Percentiles rank a stretch among this genome's conserved stretches.
These are phyloP conservation scores for Erebia epiphron DNA, from an alignment of 2,888 invertebrate genomes.

Conservation along the genomic window DNA sequence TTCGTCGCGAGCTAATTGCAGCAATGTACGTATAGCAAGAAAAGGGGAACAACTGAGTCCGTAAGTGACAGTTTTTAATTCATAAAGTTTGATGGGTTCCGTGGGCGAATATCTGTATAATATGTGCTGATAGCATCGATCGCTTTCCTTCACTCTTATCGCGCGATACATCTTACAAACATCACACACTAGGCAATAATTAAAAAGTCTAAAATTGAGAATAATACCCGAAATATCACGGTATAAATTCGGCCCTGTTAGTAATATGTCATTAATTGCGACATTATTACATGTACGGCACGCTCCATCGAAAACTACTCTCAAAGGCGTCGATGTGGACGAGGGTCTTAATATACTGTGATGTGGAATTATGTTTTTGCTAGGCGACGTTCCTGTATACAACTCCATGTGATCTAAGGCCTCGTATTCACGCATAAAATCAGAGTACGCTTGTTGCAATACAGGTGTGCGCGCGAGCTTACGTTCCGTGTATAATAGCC, in stretches of 20 bases:
- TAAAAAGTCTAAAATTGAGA: too few relatives aligned
- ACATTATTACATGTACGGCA: too few relatives aligned
- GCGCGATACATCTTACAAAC: too few relatives aligned
- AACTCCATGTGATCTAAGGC: not conserved
- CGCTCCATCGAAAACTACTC: not conserved
- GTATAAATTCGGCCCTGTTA: too few relatives aligned
- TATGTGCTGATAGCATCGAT: not conserved
- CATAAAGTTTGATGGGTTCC: not conserved
- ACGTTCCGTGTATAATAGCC: not conserved
- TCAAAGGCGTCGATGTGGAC: not conserved
- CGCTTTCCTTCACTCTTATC: too few relatives aligned
- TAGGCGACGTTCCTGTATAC: not conserved
- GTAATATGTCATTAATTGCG: too few relatives aligned
- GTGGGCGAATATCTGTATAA: not conserved
- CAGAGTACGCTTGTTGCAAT: not conserved
- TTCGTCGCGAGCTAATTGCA: not conserved
- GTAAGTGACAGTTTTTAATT: not conserved
- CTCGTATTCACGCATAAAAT: not conserved
- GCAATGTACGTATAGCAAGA: not conserved
- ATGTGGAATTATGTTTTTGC: not conserved
- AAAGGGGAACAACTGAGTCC: conserved; percentile 3
- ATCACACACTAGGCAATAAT: too few relatives aligned
- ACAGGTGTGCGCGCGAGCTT: not conserved
- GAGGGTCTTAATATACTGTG: not conserved
- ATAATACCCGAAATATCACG: too few relatives aligned